These are phyloP conservation scores for Sanderia malayensis DNA, from an alignment of 30 jellyfish, hydroid and myxozoan species.

Conservation along the genomic window DNA sequence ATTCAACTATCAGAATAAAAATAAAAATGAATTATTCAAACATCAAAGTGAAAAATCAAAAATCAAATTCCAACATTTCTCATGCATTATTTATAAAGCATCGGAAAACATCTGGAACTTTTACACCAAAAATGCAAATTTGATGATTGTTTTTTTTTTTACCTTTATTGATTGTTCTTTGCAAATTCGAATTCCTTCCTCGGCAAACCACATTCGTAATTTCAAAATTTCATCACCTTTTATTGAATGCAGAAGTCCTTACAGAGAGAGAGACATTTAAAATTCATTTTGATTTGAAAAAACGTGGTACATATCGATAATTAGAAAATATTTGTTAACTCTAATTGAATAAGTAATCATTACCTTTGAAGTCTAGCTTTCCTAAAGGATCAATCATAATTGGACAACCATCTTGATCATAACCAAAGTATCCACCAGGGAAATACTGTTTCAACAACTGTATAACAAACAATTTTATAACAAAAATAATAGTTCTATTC, in stretches of 20 bases:
- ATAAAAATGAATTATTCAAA: too few species aligned
- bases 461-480: too few species aligned
- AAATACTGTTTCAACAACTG: conserved; percentile 60
- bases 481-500: too few species aligned
- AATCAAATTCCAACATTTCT: too few species aligned
- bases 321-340: too few species aligned
- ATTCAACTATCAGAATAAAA: conserved; percentile 26
- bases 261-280: not conserved
- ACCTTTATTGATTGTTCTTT: conserved; percentile 61
- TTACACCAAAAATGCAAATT: too few species aligned
- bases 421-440: conserved; percentile 84
- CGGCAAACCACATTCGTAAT: conserved; percentile 55
- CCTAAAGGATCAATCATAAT: conserved; percentile 78
- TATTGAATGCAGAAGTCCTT: conserved; percentile 73
- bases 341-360: too few species aligned
- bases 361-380: conserved; percentile 73
- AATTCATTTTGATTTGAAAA: not conserved
- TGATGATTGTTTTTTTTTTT: too few species aligned
- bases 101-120: too few species aligned
- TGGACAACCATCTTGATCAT: conserved; percentile 72
- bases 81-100: too few species aligned
- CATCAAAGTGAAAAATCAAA: too few species aligned
- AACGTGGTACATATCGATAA: not conserved
- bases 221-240: conserved; percentile 69
- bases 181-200: conserved; percentile 39